Evolutionary conservation across 2,113 vertebrate genomes (phyloP).

Genomic region (Eretmochelys imbricata): DNA sequence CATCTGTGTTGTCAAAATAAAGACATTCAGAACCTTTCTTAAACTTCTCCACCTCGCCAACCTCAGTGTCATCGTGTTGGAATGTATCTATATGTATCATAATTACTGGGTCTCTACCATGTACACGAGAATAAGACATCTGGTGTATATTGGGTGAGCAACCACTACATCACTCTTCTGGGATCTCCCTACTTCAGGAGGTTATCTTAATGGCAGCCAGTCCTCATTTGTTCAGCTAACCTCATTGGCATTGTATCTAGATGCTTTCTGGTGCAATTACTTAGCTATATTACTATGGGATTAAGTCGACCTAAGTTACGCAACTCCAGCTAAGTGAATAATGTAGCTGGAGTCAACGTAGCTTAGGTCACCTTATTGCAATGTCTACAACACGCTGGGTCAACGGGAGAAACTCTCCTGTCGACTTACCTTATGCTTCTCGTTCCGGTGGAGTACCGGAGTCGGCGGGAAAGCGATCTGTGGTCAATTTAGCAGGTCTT

Average conservation of each 20-base stretch:
- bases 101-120: background rate
- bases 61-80: background rate
- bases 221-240: rapidly evolving
- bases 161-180: background rate
- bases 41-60: background rate
- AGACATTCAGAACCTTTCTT: background rate
- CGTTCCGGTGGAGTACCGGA: no score
- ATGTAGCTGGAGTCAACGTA: no score
- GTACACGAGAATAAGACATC: background rate
- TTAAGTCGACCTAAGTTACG: no score
- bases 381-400: no score
- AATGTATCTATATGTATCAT: rapidly evolving
- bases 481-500: no score
- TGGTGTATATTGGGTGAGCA: background rate
- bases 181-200: background rate
- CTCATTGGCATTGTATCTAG: background rate
- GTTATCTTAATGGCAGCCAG: background rate
- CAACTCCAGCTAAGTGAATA: no score
- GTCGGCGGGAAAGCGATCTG: no score
- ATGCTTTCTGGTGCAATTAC: background rate
- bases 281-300: background rate
- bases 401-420: no score
- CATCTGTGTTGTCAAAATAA: background rate
- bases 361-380: no score
- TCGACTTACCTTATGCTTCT: no score